phyloP scores from a whole-genome alignment of 2,888 invertebrate species.

The Drosophila nr. medialis region DNA sequence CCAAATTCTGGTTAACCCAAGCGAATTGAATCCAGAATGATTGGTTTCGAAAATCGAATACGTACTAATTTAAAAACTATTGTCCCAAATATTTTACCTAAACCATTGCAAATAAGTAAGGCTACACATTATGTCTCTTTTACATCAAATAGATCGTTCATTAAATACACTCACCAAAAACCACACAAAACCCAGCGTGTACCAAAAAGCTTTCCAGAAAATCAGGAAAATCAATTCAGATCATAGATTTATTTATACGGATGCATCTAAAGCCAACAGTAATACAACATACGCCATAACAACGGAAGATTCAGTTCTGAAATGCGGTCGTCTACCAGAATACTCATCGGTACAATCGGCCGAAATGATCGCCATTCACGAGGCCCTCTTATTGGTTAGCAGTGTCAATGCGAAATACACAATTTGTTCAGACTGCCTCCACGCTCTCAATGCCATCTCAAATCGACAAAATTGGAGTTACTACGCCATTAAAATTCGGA shows the following conservation, averaged over 20 bases:
- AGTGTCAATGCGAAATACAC: background rate
- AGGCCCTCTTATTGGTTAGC: background rate
- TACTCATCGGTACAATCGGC: background rate
- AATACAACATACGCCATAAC: background rate
- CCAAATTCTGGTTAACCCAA: background rate
- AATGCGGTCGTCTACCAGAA: background rate
- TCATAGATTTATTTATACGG: background rate
- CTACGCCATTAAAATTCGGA: background rate
- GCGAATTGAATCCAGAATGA: background rate
- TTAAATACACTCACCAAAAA: background rate
- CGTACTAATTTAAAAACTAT: background rate
- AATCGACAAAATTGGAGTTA: background rate
- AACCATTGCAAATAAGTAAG: background rate
- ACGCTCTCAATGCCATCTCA: background rate
- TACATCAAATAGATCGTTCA: background rate
- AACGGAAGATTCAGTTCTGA: background rate
- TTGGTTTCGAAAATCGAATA: background rate
- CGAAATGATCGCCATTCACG: background rate
- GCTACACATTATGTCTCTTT: background rate
- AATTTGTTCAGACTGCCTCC: background rate
- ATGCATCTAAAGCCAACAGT: background rate
- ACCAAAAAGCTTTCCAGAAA: background rate
- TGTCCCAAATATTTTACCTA: background rate
- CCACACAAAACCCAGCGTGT: background rate
- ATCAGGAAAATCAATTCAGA: background rate